Evolutionary conservation across 2,113 vertebrate genomes (phyloP).

Genomic region (Delphinapterus leucas): DNA sequence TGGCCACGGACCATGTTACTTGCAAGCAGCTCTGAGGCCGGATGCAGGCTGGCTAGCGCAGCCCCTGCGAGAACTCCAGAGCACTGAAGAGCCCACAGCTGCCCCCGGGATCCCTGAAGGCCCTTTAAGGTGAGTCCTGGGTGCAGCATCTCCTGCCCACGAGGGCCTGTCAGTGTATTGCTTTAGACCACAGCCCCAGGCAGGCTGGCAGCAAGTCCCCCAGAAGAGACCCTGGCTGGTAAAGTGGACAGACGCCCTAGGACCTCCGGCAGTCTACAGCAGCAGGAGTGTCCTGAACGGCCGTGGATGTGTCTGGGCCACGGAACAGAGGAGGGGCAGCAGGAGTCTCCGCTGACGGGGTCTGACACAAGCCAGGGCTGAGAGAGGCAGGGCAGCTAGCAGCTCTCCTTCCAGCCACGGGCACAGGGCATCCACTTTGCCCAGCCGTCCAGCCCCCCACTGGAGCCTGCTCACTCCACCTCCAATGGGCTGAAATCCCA

Average conservation of each 20-base stretch:
- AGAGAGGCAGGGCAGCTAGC: neutral
- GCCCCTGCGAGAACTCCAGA: neutral
- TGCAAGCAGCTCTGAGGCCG: neutral
- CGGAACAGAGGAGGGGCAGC: neutral
- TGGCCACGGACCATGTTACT: neutral
- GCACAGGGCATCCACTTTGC: too few species aligned
- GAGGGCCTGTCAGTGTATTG: neutral
- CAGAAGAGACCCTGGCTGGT: rapidly evolving
- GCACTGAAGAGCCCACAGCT: neutral
- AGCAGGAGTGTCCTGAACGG: neutral
- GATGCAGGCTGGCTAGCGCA: rapidly evolving
- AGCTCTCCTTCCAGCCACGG: neutral
- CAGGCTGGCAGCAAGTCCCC: neutral
- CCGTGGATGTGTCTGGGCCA: neutral
- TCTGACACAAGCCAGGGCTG: neutral
- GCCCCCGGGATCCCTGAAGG: neutral
- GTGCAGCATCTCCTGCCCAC: too few species aligned
- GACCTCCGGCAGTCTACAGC: neutral
- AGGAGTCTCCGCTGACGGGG: neutral
- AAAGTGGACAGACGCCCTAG: neutral
- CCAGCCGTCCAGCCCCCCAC: neutral
- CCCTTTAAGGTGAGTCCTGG: neutral
- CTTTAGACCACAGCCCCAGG: neutral
- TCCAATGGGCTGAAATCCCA: neutral
- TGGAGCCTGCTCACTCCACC: neutral